phyloP scores from a whole-genome alignment of 2,113 vertebrate genomes.

The Oreochromis niloticus region DNA sequence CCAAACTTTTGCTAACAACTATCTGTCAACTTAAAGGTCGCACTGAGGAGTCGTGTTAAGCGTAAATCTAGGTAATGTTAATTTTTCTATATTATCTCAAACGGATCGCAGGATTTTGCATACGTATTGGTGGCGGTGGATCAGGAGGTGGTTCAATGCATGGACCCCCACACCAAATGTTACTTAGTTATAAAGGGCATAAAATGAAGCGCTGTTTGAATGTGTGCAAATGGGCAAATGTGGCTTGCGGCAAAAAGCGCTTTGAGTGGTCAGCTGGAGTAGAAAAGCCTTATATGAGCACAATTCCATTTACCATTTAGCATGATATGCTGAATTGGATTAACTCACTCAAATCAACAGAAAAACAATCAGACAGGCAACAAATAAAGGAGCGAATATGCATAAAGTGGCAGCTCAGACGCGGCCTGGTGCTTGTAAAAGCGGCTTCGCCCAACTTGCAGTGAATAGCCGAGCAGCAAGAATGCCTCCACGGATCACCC shows the following conservation, averaged over 20 bases:
- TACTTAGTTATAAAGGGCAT: background rate
- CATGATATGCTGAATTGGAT: background rate
- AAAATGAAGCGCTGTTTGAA: background rate
- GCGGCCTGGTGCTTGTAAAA: conserved; percentile 30
- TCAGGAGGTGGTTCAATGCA: background rate
- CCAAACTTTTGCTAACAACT: conserved; percentile 57
- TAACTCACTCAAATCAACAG: background rate
- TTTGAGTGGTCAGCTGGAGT: background rate
- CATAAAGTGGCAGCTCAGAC: conserved; percentile 39
- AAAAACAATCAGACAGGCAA: background rate
- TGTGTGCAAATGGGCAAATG: background rate
- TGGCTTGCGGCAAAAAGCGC: background rate
- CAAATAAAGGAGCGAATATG: conserved; percentile 20
- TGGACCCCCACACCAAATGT: background rate
- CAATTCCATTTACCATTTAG: background rate
- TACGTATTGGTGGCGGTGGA: background rate
- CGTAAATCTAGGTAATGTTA: background rate
- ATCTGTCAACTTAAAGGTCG: conserved; percentile 19
- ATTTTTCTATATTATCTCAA: background rate
- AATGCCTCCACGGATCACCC: conserved; percentile 61
- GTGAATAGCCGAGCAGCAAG: conserved; percentile 52
- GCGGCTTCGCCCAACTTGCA: conserved; percentile 9
- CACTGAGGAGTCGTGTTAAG: background rate
- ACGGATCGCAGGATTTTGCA: background rate
- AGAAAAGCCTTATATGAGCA: background rate